These are phyloP conservation scores for Rattus rattus DNA, from an alignment of 2,113 vertebrate species.

Conservation along the genomic window DNA sequence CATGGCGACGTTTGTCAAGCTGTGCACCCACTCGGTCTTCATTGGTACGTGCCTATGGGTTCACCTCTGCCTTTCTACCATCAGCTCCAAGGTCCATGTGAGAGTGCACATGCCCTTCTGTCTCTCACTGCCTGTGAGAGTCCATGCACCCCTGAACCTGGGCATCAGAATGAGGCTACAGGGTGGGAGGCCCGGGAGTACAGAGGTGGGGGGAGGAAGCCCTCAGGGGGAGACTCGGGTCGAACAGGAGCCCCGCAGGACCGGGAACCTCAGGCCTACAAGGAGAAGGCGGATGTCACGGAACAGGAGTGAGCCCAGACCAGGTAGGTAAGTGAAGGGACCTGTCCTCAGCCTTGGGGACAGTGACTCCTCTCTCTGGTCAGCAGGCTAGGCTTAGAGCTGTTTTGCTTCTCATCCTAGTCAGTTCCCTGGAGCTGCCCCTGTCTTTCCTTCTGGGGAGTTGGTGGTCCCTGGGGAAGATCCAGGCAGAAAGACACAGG, in stretches of 20 bases:
- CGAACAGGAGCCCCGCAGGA: neutral
- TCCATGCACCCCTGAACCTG: neutral
- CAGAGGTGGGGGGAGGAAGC: neutral
- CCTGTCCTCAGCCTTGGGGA: neutral
- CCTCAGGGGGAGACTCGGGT: neutral
- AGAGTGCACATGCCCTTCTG: neutral
- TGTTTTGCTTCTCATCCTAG: neutral
- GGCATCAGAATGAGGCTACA: neutral
- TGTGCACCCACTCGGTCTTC: neutral
- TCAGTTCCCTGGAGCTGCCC: neutral
- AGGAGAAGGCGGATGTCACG: constrained; percentile 16
- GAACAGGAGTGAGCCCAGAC: constrained; percentile 3
- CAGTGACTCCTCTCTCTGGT: neutral
- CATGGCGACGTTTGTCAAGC: neutral
- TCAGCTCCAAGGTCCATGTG: constrained; percentile 68
- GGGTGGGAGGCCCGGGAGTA: neutral
- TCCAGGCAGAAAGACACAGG: neutral
- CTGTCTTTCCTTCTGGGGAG: neutral
- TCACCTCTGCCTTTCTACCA: constrained; percentile 39
- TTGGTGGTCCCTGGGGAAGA: neutral
- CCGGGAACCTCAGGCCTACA: neutral
- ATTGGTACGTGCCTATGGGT: constrained; percentile 19
- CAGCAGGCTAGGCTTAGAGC: neutral
- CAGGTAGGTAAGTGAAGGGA: constrained; percentile 66
- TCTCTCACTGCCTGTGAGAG: constrained; percentile 45